Evolutionary conservation across 2,888 invertebrate species (phyloP).

Genomic region (Pollenia amentaria): DNA sequence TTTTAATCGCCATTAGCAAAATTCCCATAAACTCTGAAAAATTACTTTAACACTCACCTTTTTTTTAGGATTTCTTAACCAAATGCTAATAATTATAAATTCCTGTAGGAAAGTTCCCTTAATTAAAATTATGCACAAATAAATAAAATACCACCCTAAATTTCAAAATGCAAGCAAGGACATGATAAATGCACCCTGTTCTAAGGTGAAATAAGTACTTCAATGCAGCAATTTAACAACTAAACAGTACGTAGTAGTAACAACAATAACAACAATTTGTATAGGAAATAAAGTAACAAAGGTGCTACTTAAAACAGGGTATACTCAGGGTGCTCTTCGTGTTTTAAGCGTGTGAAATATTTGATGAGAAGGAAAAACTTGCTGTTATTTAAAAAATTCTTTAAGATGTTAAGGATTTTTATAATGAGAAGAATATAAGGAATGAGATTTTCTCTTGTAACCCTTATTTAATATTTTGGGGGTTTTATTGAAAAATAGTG

Average conservation of each 20-base stretch:
- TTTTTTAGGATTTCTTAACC: background rate
- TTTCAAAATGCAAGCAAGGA: constrained; percentile 40
- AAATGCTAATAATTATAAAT: constrained; percentile 59
- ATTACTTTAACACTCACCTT: constrained; percentile 32
- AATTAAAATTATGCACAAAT: constrained; percentile 65
- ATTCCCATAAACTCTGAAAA: constrained; percentile 37
- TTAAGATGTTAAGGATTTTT: constrained; percentile 21
- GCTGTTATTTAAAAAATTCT: constrained; percentile 4
- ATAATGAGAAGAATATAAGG: background rate
- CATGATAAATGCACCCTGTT: constrained; percentile 55
- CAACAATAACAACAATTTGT: constrained; percentile 29
- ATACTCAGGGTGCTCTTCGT: constrained; percentile 42
- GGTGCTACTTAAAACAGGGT: constrained; percentile 27
- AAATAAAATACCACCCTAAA: constrained; percentile 43
- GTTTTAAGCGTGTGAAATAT: constrained; percentile 60
- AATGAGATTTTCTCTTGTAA: constrained; percentile 20
- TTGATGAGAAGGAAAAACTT: background rate
- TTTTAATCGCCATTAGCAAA: constrained; percentile 9
- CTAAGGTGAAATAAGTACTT: constrained; percentile 1
- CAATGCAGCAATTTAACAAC: no score
- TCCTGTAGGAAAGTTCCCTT: constrained; percentile 3
- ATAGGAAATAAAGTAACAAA: constrained; percentile 13
- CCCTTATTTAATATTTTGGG: constrained; percentile 31
- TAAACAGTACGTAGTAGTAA: background rate
- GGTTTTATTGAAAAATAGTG: background rate